Evolutionary conservation across 2,113 vertebrate species (phyloP).

Genomic region (Burhinus oedicnemus): DNA sequence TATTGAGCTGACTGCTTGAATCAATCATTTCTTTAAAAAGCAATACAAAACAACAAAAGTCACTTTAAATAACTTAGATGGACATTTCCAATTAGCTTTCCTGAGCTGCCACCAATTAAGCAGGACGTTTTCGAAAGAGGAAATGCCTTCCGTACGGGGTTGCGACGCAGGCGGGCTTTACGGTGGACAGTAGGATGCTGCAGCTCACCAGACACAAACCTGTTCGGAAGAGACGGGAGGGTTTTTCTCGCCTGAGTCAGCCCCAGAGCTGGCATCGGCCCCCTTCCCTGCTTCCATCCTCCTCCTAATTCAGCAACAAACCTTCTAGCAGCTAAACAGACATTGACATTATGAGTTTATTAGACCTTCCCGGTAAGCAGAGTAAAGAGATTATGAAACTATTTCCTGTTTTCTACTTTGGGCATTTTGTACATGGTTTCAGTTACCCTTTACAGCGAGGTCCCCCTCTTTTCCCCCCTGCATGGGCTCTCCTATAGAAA

Average conservation of each 20-base stretch:
- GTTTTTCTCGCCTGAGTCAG: not conserved
- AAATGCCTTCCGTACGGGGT: not conserved
- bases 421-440: not conserved
- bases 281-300: not conserved
- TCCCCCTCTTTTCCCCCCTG: not conserved
- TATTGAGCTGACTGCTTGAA: not conserved
- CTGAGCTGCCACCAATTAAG: not conserved
- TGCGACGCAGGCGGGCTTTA: not conserved
- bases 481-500: not conserved
- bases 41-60: not conserved
- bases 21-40: not conserved
- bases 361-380: not conserved
- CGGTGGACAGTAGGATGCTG: not conserved
- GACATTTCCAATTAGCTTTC: not conserved
- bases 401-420: not conserved
- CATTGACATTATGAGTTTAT: not conserved
- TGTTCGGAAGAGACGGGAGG: accelerated
- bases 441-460: not conserved
- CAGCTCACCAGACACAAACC: not conserved
- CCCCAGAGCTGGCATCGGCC: not conserved
- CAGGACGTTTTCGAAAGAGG: not conserved
- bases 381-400: not conserved
- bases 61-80: not conserved
- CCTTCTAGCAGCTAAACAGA: not conserved
- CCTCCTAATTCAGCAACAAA: not conserved